A percentile compares a stretch with the other conserved stretches of the same genome.
Evolutionary conservation across 2,888 invertebrate genomes (phyloP).

Genomic region (Ommatoiulus sabulosus): DNA sequence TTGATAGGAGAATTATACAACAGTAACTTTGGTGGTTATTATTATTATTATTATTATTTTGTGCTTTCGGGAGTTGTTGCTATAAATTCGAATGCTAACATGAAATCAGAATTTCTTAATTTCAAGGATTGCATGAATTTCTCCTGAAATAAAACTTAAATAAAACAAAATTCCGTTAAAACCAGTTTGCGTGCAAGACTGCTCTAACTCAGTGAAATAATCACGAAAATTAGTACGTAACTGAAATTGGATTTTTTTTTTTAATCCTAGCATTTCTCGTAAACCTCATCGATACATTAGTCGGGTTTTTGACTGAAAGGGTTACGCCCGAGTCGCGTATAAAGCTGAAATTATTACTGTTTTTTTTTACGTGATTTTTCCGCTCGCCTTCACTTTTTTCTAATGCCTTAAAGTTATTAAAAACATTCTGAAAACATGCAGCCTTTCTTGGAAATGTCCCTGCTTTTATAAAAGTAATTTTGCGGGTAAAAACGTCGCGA

Average conservation of each 20-base stretch:
- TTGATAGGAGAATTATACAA: too few relatives aligned
- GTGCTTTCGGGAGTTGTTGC: too few relatives aligned
- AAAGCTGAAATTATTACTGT: background rate
- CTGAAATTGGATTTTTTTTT: constrained; percentile 10
- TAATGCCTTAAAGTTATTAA: background rate
- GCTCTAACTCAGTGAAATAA: background rate
- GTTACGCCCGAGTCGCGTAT: constrained; percentile 19
- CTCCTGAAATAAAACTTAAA: too few relatives aligned
- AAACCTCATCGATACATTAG: constrained; percentile 31
- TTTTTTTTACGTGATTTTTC: constrained; percentile 36
- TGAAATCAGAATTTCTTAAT: too few relatives aligned
- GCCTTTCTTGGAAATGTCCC: constrained; percentile 8
- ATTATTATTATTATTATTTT: too few relatives aligned
- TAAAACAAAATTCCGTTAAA: too few relatives aligned
- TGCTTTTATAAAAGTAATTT: background rate
- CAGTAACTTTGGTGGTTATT: too few relatives aligned
- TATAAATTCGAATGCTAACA: too few relatives aligned
- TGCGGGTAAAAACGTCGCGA: background rate
- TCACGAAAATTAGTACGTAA: background rate
- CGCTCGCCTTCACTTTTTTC: background rate
- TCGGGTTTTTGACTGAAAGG: constrained; percentile 20
- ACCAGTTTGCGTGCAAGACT: background rate
- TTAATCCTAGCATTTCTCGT: background rate
- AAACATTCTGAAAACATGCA: constrained; percentile 30
- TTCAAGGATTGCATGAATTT: too few relatives aligned